These are phyloP conservation scores for Pachydiplax longipennis DNA, from an alignment of 2,888 invertebrate species.

Conservation along the genomic window DNA sequence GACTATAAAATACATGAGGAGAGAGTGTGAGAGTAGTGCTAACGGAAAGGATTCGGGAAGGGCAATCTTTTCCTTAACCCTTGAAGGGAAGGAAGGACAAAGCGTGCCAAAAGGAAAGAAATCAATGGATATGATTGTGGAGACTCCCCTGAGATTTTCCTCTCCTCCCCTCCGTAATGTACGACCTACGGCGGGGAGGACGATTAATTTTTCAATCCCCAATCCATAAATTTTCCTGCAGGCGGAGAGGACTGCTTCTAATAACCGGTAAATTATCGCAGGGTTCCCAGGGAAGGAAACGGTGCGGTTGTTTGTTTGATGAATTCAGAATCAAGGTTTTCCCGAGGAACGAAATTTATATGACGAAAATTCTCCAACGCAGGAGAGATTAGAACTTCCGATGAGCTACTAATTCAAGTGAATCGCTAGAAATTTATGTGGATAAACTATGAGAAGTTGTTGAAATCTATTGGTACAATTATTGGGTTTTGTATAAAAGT, in stretches of 20 bases:
- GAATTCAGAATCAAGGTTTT: too few species aligned
- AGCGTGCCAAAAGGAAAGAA: neutral
- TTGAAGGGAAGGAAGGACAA: neutral
- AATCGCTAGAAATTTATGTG: too few species aligned
- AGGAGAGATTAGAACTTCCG: too few species aligned
- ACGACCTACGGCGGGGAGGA: neutral
- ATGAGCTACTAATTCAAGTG: too few species aligned
- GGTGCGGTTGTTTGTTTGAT: too few species aligned
- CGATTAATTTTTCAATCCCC: neutral
- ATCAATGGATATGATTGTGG: conserved; percentile 4
- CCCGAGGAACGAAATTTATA: too few species aligned
- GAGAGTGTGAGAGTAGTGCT: neutral
- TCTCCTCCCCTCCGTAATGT: neutral
- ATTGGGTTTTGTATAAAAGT: too few species aligned
- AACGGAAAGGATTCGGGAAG: neutral
- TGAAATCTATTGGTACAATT: too few species aligned
- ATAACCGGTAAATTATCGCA: neutral
- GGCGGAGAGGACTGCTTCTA: neutral
- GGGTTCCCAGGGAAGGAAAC: neutral
- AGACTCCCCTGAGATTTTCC: conserved; percentile 16
- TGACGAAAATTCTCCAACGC: too few species aligned
- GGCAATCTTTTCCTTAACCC: neutral
- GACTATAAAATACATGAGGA: neutral
- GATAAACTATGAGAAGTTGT: too few species aligned
- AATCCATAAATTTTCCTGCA: neutral